These are phyloP conservation scores for Bombus difficillimus DNA, from an alignment of 1,140 invertebrate species.

Conservation along the genomic window DNA sequence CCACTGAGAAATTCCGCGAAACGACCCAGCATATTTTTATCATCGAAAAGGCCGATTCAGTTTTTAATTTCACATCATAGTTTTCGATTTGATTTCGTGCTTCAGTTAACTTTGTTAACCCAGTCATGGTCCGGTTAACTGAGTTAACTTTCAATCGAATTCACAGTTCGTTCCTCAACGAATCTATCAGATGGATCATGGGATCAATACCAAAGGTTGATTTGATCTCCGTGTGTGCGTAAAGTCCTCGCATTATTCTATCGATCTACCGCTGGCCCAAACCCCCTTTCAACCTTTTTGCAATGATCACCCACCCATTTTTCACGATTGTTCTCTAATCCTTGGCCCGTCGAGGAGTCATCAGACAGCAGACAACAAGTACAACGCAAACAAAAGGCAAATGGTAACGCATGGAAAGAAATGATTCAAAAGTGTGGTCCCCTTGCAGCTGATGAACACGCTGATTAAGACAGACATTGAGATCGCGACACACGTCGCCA, in stretches of 20 bases:
- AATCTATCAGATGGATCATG: conserved; percentile 26
- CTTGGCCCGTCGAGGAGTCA: conserved; percentile 39
- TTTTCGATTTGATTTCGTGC: not conserved
- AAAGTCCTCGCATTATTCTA: conserved; percentile 22
- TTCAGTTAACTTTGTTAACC: conserved; percentile 27
- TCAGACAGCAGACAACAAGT: conserved; percentile 29
- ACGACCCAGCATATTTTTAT: not conserved
- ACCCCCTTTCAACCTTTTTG: no score
- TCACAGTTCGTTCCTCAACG: not conserved
- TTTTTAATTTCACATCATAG: not conserved
- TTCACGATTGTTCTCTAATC: conserved; percentile 12
- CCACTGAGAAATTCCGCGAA: not conserved
- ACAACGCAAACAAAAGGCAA: not conserved
- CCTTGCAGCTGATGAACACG: conserved; percentile 89
- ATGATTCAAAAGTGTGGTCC: conserved; percentile 76
- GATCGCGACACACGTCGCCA: conserved; percentile 85
- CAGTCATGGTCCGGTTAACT: not conserved
- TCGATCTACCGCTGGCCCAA: not conserved
- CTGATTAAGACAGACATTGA: conserved; percentile 91
- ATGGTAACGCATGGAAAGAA: conserved; percentile 19
- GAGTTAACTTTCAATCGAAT: conserved; percentile 1
- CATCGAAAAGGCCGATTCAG: not conserved
- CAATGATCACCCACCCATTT: not conserved
- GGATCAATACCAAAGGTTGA: conserved; percentile 15
- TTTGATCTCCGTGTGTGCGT: conserved; percentile 22